Base-by-base conservation (phyloP, 2,888 invertebrate genomes). In the Epistrophella euchroma region DNA sequence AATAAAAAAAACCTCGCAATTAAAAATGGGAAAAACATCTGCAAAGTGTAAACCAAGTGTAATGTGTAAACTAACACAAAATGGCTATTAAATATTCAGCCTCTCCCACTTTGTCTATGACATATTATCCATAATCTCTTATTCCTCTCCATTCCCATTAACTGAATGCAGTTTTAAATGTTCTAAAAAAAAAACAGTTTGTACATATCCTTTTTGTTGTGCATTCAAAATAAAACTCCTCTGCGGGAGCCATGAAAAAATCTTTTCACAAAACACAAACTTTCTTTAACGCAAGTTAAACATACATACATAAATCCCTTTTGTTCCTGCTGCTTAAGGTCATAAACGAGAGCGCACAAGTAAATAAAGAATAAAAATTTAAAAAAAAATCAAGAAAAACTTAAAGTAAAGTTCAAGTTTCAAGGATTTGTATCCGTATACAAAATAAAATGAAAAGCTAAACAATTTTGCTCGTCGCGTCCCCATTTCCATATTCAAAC, bases 361-460 rank as follows among this genome's bases (percentile, higher is more conserved):
- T 25, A n/a, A 11, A 19, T 19, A 47, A 7, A 47, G 25, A 56
- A 56, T 9, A 11, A 32, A 32, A 55, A 28, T 7, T 0, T 5
- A 28, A 32, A 28, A 1, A 55, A n/a, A 7, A 22, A 50, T 7
- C 13, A 45, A 40, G n/a, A 55, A 28, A 70, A 76, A 56, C 25
- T 28, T 25, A 5, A 43, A 43, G n/a, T 43, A 71, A 80, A 85
- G 75, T 85, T 80, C 75, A 76, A 76, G 75, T 71, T 64, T 50
- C 72, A 81, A 81, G 75, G 75, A 81, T 81, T 25, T 45, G 28
- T 17, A 45, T 45, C 19, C 25, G 28, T 64, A 52, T 50, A 56
- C 55, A 81, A 72, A 58, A 85, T 72, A 76, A 81, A 76, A 85
- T 76, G 76, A 81, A 85, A 85, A 81, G 45, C 68, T 58, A 81